A percentile compares a stretch with the other conserved stretches of the same genome.
phyloP scores from a whole-genome alignment of 2,113 vertebrate genomes.

The Spheniscus mendiculus region DNA sequence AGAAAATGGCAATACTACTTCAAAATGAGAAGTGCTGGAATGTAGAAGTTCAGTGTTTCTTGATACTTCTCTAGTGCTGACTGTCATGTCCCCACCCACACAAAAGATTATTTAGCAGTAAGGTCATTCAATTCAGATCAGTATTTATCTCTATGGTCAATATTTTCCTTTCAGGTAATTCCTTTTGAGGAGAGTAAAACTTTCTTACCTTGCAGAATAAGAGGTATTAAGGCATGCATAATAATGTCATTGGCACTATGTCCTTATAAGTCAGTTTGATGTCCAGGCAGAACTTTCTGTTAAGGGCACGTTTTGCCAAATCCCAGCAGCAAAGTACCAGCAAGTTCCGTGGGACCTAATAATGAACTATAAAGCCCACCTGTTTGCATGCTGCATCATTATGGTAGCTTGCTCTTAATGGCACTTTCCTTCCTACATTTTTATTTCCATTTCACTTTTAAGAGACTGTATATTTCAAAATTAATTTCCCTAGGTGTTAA shows the following conservation, averaged over 20 bases:
- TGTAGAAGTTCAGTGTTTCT: background rate
- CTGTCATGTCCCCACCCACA: background rate
- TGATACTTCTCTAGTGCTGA: background rate
- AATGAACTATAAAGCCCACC: background rate
- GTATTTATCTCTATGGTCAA: background rate
- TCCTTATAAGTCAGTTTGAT: background rate
- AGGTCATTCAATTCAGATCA: background rate
- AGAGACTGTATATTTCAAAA: background rate
- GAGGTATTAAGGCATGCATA: background rate
- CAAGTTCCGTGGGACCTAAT: background rate
- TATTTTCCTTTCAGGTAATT: background rate
- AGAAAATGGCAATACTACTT: background rate
- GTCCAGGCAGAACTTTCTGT: background rate
- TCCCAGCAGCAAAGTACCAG: background rate
- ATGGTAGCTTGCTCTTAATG: background rate
- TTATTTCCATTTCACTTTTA: background rate
- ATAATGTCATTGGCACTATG: background rate
- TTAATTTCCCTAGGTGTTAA: background rate
- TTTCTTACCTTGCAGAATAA: background rate
- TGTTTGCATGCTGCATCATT: background rate
- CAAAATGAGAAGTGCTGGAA: background rate
- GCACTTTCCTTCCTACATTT: background rate
- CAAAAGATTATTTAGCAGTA: background rate
- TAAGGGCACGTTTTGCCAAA: background rate
- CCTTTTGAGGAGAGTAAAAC: background rate